phyloP scores from a whole-genome alignment of 1,140 invertebrate genomes.

The Musca domestica region DNA sequence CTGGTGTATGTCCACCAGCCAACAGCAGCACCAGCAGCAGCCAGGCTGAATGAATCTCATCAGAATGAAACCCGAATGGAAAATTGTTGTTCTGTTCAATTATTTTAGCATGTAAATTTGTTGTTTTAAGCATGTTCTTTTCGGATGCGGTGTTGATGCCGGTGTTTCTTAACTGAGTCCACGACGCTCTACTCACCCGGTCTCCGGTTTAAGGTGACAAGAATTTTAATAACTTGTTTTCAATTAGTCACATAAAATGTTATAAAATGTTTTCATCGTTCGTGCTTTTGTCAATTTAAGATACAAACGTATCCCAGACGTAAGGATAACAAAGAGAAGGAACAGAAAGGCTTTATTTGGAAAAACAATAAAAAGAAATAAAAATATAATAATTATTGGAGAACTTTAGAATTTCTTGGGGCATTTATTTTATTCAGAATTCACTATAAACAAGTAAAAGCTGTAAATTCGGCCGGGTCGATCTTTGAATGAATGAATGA shows the following conservation, averaged over 20 bases:
- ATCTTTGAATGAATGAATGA: no score
- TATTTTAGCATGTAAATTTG: constrained; percentile 24
- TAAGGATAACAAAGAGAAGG: no score
- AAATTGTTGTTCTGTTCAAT: constrained; percentile 25
- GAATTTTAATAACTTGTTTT: constrained; percentile 23
- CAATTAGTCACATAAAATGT: constrained; percentile 21
- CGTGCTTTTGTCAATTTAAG: no score
- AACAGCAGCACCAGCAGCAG: not conserved
- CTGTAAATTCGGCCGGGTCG: no score
- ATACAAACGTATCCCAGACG: no score
- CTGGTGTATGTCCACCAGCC: not conserved
- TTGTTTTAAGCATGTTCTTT: constrained; percentile 14
- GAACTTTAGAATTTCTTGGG: no score
- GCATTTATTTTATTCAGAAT: no score
- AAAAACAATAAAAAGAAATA: no score
- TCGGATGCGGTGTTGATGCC: not conserved
- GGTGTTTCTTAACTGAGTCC: not conserved
- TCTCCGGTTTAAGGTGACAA: not conserved
- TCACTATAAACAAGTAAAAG: no score
- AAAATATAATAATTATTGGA: no score
- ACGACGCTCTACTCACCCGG: not conserved
- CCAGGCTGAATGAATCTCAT: not conserved
- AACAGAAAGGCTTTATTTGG: no score
- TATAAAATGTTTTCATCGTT: constrained; percentile 1
- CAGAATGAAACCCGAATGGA: constrained; percentile 1